phyloP scores from a whole-genome alignment of 2,888 invertebrate genomes.

The Caenorhabditis panamensis region DNA sequence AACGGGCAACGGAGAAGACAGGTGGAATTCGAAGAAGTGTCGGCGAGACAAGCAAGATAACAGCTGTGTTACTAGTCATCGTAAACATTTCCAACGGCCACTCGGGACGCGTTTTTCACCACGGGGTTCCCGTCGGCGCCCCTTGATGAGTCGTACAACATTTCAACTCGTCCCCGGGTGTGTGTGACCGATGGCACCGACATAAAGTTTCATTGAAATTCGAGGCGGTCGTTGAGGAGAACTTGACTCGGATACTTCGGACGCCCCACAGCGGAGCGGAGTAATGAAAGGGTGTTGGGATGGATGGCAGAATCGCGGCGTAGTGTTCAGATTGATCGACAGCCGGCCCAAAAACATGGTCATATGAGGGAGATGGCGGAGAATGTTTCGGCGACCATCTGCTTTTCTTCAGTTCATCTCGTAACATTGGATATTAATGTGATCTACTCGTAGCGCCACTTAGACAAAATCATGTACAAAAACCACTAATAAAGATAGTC shows the following conservation, averaged over 20 bases:
- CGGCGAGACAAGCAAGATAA: conserved; percentile 42
- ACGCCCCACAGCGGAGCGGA: conserved; percentile 3
- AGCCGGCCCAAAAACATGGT: conserved; percentile 38
- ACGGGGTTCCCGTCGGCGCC: conserved; percentile 56
- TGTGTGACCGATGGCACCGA: conserved; percentile 39
- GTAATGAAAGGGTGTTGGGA: conserved; percentile 5
- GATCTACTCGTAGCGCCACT: conserved; percentile 53
- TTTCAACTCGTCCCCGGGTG: conserved; percentile 22
- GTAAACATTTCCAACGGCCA: conserved; percentile 48
- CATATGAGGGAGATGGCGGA: conserved; percentile 1
- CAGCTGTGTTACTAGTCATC: conserved; percentile 63
- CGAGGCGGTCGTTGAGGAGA: conserved; percentile 21
- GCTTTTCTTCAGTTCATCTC: conserved; percentile 34
- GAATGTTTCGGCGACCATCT: conserved; percentile 33
- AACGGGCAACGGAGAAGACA: conserved; percentile 26
- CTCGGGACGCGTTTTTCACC: conserved; percentile 40
- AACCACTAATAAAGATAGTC: conserved; percentile 54
- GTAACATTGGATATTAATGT: conserved; percentile 44
- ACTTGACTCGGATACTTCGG: conserved; percentile 8
- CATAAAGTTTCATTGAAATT: conserved; percentile 44
- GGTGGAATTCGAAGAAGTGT: conserved; percentile 56
- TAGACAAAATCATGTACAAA: conserved; percentile 43
- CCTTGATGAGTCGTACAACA: conserved; percentile 49
- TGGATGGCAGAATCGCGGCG: not conserved
- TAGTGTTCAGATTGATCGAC: conserved; percentile 3